Evolutionary conservation across 64 coral and sea anemone genomes (phyloP).

Genomic region (Acropora tenuis): DNA sequence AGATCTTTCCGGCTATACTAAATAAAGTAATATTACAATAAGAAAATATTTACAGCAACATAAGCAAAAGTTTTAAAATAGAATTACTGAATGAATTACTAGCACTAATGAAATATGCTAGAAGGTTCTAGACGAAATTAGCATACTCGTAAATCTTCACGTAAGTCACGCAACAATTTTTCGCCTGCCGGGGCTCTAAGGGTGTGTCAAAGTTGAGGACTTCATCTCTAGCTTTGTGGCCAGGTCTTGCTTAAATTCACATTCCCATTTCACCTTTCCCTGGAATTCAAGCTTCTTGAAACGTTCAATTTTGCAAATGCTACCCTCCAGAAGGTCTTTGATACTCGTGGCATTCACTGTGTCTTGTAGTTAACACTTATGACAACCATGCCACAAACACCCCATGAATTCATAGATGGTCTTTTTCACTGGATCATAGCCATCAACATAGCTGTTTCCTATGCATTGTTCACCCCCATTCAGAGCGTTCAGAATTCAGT

Average conservation of each 20-base stretch:
- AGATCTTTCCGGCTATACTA: no score
- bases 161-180: no score
- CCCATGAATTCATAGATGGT: slow-evolving; percentile 33
- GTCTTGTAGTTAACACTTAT: neutral
- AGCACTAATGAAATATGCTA: no score
- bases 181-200: slow-evolving; percentile 14
- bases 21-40: no score
- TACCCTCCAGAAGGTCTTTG: neutral
- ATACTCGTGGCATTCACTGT: slow-evolving; percentile 3
- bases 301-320: neutral
- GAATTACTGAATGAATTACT: no score
- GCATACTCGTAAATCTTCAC: no score
- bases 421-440: neutral
- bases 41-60: no score
- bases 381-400: slow-evolving; percentile 13
- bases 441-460: neutral
- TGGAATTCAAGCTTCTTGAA: neutral
- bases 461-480: neutral
- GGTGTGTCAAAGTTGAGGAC: neutral
- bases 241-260: neutral
- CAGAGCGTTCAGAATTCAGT: neutral
- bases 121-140: no score
- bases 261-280: slow-evolving; percentile 29
- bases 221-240: neutral
- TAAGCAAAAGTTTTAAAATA: no score